Evolutionary conservation across 2,888 invertebrate genomes (phyloP), one percentile per base, ranked within the genome.

Genomic region (Ophraella communa): DNA sequence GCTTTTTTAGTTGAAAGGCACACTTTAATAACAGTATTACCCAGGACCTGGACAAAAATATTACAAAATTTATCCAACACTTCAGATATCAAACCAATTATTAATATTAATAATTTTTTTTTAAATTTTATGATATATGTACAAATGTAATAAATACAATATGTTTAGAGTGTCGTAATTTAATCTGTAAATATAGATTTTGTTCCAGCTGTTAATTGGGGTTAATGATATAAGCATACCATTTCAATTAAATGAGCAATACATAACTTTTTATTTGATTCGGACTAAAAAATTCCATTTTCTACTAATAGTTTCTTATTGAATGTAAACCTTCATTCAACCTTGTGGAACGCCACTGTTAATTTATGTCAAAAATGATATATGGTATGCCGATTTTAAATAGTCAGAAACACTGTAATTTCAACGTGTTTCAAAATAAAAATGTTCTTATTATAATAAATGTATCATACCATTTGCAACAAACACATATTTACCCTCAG

Each of bases 271-370:
- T 4, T n/a, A n/a, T 47, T 21, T n/a, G 17, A 45, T 8, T 20
- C 3, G 4, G 20, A 21, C 10, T 45, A n/a, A 47, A 7, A 47
- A 21, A 2, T 45, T 7, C 11, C 11, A 47, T 23, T 23, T 47
- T 23, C 7, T 14, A 47, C 17, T 23, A 5, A 14, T 17, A 47
- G 4, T n/a, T 51, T 5, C 2, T 51, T 10, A 51, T 17, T 51
- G 8, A 51, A 14, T 14, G 7, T 30, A 27, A 51, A 51, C 59
- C 51, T 59, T 51, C 14, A 49, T 20, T 20, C 39, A 20, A 60
- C 60, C 44, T 60, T 60, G 60, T 60, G 53, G 17, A 60, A 60
- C 60, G 60, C 60, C 60, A 60, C 60, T 60, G 60, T 42, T 53
- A 53, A 52, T 60, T 60, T 52, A 60, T 53, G 60, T 51, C 59